Conservation (phyloP, 2,113 vertebrate species). For the Cichladusa arquata region DNA sequence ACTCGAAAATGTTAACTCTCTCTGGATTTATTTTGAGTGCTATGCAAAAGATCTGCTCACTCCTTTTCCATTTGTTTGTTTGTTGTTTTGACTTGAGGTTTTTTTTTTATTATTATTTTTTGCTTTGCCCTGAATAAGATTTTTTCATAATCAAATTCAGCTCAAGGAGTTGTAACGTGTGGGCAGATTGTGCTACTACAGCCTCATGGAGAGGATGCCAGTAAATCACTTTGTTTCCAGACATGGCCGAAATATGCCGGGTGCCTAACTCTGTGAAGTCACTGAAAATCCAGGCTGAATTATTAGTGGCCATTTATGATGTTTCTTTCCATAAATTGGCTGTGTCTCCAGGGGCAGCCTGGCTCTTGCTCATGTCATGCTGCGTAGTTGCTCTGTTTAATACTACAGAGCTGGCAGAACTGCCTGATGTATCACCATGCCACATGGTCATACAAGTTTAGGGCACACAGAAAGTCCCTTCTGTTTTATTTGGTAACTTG, state of each 20-base stretch:
- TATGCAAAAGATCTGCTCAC: not conserved
- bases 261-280: not conserved
- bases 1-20: not conserved
- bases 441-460: not conserved
- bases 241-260: not conserved
- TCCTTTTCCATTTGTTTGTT: not conserved
- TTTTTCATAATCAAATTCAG: not conserved
- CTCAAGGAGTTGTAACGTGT: not conserved
- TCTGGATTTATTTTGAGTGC: not conserved
- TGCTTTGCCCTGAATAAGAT: not conserved
- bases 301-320: not conserved
- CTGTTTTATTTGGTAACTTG: not conserved
- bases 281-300: not conserved
- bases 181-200: not conserved
- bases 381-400: not conserved
- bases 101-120: not conserved
- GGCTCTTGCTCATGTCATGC: rapidly evolving
- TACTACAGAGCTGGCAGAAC: not conserved
- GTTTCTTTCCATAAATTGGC: not conserved
- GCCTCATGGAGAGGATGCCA: not conserved
- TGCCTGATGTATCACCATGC: not conserved
- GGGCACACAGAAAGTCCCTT: not conserved
- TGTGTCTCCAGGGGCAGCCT: not conserved
- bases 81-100: not conserved
- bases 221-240: not conserved